These are phyloP conservation scores for Ptilonorhynchus violaceus DNA, from an alignment of 2,113 vertebrate species.

Conservation along the genomic window DNA sequence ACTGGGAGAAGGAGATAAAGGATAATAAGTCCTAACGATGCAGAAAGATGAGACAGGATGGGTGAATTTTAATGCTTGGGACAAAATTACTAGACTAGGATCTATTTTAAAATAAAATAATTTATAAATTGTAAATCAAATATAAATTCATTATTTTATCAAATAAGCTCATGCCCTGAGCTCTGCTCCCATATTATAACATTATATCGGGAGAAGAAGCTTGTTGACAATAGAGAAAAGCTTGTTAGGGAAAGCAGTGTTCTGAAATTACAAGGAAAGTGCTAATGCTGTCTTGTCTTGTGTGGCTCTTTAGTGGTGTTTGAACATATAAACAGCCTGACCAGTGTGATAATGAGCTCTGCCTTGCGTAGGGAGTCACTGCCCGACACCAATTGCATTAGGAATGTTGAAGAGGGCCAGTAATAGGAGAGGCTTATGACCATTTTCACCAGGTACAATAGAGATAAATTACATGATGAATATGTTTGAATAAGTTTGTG, in stretches of 20 bases:
- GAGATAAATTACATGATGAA: not conserved
- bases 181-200: not conserved
- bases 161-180: not conserved
- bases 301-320: not conserved
- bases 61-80: not conserved
- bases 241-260: not conserved
- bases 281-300: not conserved
- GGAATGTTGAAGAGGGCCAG: too few species aligned
- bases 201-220: not conserved
- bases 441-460: not conserved
- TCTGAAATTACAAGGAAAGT: not conserved
- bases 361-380: not conserved
- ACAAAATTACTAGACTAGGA: not conserved
- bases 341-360: not conserved
- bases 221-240: not conserved
- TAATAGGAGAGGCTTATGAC: accelerated
- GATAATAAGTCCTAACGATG: not conserved
- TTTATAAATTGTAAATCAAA: not conserved
- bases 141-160: not conserved
- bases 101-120: not conserved
- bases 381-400: not conserved
- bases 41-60: not conserved
- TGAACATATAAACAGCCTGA: not conserved
- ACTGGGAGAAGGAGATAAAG: not conserved
- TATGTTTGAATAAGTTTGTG: not conserved